Evolutionary conservation across 1,140 invertebrate genomes (phyloP).

Genomic region (Triops longicaudatus): DNA sequence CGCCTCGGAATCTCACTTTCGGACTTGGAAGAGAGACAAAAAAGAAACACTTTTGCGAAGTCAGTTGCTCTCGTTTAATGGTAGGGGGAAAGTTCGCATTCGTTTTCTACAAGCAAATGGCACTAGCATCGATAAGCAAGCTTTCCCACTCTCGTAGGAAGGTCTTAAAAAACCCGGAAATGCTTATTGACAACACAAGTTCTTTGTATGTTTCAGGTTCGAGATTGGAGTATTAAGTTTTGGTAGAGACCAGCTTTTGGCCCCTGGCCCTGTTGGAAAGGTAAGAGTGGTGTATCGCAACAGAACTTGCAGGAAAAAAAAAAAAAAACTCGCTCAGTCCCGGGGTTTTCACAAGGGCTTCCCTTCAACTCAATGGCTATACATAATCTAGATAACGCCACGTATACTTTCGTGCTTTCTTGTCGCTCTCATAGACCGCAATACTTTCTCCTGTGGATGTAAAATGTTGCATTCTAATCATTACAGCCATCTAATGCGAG

Average conservation of each 20-base stretch:
- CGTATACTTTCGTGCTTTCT: neutral
- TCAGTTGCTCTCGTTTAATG: neutral
- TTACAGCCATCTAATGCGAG: slow-evolving; percentile 2
- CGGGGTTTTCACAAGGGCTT: slow-evolving; percentile 10
- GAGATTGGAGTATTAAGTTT: neutral
- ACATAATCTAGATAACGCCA: slow-evolving; percentile 12
- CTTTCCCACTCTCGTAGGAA: neutral
- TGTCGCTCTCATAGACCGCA: neutral
- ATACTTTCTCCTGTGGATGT: slow-evolving; percentile 8
- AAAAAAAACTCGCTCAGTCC: neutral
- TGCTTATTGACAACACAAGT: neutral
- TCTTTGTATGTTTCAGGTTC: neutral
- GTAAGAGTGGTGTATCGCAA: neutral
- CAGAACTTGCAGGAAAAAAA: neutral
- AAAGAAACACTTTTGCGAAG: neutral
- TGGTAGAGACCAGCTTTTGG: neutral
- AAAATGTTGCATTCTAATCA: neutral
- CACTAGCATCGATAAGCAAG: neutral
- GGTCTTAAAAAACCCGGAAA: neutral
- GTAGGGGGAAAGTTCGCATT: neutral
- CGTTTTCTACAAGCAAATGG: neutral
- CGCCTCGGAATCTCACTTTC: neutral
- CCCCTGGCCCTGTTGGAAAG: neutral
- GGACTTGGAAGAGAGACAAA: neutral
- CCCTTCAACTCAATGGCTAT: slow-evolving; percentile 9